phyloP scores from a whole-genome alignment of 2,797 vertebrate genomes.

The Buphagus erythrorhynchus region DNA sequence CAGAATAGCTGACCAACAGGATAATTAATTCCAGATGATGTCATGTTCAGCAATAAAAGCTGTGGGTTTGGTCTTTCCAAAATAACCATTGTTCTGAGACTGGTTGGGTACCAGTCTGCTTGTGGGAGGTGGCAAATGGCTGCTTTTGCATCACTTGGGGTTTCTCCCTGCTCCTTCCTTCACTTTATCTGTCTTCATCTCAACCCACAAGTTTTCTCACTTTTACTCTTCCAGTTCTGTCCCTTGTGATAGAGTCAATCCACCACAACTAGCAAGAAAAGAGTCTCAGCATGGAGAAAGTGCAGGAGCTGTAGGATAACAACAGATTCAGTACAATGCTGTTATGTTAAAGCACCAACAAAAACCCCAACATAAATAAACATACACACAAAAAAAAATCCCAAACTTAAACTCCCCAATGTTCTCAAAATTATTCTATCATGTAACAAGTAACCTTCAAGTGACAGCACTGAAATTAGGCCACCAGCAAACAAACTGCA shows the following conservation, averaged over 20 bases:
- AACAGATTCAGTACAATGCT: background rate
- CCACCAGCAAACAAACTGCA: background rate
- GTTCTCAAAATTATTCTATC: background rate
- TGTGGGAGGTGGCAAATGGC: background rate
- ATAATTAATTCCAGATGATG: background rate
- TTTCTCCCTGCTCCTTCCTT: background rate
- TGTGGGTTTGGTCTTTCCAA: background rate
- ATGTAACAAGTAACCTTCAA: background rate
- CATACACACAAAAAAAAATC: background rate
- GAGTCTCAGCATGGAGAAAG: background rate
- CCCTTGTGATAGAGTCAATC: background rate
- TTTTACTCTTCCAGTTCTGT: background rate
- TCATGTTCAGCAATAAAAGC: background rate
- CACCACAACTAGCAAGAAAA: background rate
- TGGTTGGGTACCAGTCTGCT: background rate
- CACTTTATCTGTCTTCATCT: background rate
- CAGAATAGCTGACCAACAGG: background rate
- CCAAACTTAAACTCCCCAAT: background rate
- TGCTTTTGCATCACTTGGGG: background rate
- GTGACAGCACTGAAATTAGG: background rate
- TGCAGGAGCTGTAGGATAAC: background rate
- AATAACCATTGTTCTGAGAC: background rate
- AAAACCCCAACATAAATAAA: background rate
- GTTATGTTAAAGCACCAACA: background rate
- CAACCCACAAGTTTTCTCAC: background rate